Conservation (phyloP, 2,113 vertebrate species). For the Lamprotornis superbus region DNA sequence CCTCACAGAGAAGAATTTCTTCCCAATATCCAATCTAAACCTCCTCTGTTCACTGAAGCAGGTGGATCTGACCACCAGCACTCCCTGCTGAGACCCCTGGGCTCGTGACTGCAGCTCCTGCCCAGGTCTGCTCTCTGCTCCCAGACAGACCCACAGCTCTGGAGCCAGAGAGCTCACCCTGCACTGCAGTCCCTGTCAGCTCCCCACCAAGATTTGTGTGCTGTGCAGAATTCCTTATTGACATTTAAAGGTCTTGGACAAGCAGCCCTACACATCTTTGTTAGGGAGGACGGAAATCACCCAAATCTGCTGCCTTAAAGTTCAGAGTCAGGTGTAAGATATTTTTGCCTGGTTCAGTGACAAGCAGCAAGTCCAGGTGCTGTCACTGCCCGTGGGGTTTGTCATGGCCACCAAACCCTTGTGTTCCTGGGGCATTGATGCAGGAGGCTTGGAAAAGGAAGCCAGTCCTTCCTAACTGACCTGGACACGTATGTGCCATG, state of each 20-base stretch:
- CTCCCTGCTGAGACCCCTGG: neutral
- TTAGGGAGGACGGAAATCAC: neutral
- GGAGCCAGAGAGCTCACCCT: neutral
- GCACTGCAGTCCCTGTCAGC: neutral
- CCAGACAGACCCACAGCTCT: neutral
- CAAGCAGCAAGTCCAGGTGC: neutral
- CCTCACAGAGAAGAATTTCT: neutral
- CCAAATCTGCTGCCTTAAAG: neutral
- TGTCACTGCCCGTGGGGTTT: neutral
- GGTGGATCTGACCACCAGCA: neutral
- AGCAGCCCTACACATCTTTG: neutral
- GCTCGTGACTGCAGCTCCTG: neutral
- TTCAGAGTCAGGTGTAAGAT: neutral
- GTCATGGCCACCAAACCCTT: neutral
- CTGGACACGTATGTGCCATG: accelerated
- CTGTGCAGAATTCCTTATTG: slow-evolving; percentile 54
- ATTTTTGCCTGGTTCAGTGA: neutral
- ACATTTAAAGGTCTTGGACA: slow-evolving; percentile 71
- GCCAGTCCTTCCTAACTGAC: neutral
- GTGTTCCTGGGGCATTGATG: accelerated
- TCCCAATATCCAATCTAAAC: neutral
- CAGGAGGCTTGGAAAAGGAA: neutral
- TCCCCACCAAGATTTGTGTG: slow-evolving; percentile 33
- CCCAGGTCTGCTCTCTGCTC: neutral
- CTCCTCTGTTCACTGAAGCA: neutral